A percentile compares a stretch with the other conserved stretches of the same genome.
These are phyloP conservation scores for Etheostoma cragini DNA, from an alignment of 2,113 vertebrate genomes.

Conservation along the genomic window DNA sequence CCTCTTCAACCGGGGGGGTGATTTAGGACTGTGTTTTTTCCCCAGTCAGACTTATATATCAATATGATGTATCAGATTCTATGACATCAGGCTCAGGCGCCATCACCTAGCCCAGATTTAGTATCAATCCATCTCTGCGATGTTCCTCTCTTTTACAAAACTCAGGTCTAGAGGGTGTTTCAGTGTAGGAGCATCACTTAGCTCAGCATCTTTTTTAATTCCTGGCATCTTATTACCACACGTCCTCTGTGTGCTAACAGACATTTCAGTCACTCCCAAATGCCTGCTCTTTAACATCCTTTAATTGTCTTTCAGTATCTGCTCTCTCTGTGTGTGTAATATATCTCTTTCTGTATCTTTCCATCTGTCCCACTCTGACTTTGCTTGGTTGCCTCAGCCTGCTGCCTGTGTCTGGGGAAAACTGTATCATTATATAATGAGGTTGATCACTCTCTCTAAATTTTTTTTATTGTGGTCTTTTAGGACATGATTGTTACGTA, in stretches of 20 bases:
- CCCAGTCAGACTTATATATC: not conserved
- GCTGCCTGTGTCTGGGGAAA: constrained; percentile 50
- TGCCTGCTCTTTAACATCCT: constrained; percentile 32
- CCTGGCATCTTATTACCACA: constrained; percentile 23
- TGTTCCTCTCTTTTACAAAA: not conserved
- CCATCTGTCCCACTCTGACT: constrained; percentile 56
- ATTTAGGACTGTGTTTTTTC: not conserved
- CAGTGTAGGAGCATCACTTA: constrained; percentile 17
- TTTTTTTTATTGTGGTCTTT: constrained; percentile 11
- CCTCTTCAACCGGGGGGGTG: not conserved
- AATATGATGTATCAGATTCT: constrained; percentile 18
- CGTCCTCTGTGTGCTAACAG: constrained; percentile 33
- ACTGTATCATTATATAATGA: constrained; percentile 46
- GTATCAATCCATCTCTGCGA: constrained; percentile 19
- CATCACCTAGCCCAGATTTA: constrained; percentile 20
- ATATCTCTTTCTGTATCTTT: constrained; percentile 25
- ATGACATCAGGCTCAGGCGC: not conserved
- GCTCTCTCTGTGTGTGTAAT: not conserved
- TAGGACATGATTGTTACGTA: constrained; percentile 8
- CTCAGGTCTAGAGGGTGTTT: constrained; percentile 18
- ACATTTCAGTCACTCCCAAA: constrained; percentile 31
- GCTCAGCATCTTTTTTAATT: constrained; percentile 40
- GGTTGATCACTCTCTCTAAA: constrained; percentile 10
- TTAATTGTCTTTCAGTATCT: constrained; percentile 12
- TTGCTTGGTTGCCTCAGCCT: constrained; percentile 30